Evolutionary conservation across 2,113 vertebrate genomes (phyloP).

Genomic region (Halcyon malimbica): DNA sequence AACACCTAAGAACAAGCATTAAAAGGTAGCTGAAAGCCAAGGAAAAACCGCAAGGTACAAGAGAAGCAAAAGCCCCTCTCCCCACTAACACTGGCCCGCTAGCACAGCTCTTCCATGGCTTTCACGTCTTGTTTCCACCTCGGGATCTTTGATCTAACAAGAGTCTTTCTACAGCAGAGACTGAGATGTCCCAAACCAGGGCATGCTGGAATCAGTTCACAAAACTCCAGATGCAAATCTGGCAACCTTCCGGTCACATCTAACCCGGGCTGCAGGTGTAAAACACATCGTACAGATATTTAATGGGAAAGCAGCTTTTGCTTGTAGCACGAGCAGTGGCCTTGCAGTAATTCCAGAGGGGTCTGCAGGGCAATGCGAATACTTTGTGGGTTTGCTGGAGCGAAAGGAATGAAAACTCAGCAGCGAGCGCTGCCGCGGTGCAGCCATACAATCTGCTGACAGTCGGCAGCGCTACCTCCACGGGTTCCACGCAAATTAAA

Average conservation of each 20-base stretch:
- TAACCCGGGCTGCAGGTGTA: neutral
- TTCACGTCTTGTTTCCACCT: accelerated
- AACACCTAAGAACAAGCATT: accelerated
- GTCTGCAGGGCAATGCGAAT: neutral
- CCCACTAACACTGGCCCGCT: neutral
- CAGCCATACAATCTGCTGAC: neutral
- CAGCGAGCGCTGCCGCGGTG: neutral
- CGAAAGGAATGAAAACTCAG: neutral
- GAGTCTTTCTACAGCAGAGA: neutral
- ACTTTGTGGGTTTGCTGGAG: neutral
- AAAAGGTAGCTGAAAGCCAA: neutral
- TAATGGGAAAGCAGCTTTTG: neutral
- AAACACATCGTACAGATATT: neutral
- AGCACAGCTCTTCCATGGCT: neutral
- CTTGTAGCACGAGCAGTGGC: neutral
- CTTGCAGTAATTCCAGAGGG: neutral
- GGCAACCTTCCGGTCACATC: neutral
- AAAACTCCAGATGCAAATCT: neutral
- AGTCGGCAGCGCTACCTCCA: neutral
- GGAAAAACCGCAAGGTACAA: neutral
- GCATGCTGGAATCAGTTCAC: neutral
- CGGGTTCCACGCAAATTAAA: neutral
- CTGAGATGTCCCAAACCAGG: neutral
- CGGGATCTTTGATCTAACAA: neutral
- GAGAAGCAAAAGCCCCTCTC: neutral